These are phyloP conservation scores for Campylomormyrus tamandua DNA, from an alignment of 2,113 vertebrate genomes.

Conservation along the genomic window DNA sequence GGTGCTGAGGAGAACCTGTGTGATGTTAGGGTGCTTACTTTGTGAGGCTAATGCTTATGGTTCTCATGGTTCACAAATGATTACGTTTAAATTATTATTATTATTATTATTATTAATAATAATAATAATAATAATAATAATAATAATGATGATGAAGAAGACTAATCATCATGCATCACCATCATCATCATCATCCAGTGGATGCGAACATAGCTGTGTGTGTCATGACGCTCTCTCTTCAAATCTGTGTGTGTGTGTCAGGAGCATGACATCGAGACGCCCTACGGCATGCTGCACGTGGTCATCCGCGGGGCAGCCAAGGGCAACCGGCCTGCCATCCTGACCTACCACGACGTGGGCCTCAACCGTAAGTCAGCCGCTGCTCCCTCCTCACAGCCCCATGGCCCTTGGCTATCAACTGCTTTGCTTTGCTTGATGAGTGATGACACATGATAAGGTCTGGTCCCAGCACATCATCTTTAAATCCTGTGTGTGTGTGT, in stretches of 20 bases:
- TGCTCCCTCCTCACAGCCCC: not conserved
- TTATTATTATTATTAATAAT: not conserved
- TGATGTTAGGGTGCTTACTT: not conserved
- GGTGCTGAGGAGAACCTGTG: not conserved
- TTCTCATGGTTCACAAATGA: not conserved
- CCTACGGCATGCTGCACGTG: constrained; percentile 89
- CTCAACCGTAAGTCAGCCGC: constrained; percentile 79
- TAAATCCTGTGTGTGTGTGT: not conserved
- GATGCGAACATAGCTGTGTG: not conserved
- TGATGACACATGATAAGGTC: not conserved
- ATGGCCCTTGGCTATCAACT: not conserved
- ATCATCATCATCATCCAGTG: not conserved
- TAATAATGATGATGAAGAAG: not conserved
- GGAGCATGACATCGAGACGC: constrained; percentile 96
- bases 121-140: not conserved
- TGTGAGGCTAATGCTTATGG: not conserved
- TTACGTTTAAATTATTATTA: not conserved
- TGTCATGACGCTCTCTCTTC: constrained; percentile 11
- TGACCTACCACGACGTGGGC: constrained; percentile 95
- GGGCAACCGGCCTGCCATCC: constrained; percentile 86
- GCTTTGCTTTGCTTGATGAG: not conserved
- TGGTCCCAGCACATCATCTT: not conserved
- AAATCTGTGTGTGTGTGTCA: constrained; percentile 55
- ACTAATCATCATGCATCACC: not conserved
- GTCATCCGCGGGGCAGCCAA: constrained; percentile 89